phyloP scores from a whole-genome alignment of 1,140 invertebrate genomes.

The Harpegnathos saltator region DNA sequence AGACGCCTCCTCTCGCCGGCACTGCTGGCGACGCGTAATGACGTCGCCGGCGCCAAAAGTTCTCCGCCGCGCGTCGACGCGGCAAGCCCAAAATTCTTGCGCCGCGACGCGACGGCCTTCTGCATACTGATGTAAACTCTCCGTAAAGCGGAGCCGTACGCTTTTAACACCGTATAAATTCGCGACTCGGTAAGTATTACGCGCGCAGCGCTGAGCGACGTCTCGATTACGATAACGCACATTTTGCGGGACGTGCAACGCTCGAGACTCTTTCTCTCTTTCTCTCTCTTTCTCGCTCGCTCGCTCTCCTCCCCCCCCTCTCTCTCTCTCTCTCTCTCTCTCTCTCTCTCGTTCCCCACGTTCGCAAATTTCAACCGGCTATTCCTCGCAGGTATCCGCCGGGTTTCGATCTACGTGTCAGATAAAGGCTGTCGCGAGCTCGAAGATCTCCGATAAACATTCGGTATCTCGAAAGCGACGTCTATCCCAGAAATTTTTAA shows the following conservation, averaged over 20 bases:
- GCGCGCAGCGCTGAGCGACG: constrained; percentile 5
- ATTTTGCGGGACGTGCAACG: not conserved
- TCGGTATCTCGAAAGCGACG: not conserved
- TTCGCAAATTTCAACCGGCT: constrained; percentile 41
- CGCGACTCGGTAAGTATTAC: constrained; percentile 22
- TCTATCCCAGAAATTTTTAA: not conserved
- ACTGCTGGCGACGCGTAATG: not conserved
- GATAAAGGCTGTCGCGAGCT: constrained; percentile 11
- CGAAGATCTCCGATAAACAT: constrained; percentile 14
- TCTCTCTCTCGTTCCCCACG: no score
- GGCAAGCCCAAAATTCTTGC: constrained; percentile 60
- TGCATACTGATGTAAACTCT: constrained; percentile 67
- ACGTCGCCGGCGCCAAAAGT: not conserved
- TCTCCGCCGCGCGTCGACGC: not conserved
- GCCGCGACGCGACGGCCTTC: constrained; percentile 7
- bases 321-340: no score
- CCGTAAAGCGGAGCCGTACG: constrained; percentile 15
- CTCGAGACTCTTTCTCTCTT: not conserved
- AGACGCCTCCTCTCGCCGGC: not conserved
- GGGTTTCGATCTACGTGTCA: constrained; percentile 35
- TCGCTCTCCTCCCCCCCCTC: no score
- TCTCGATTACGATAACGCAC: constrained; percentile 38
- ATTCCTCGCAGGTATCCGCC: constrained; percentile 5
- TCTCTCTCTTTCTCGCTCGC: no score
- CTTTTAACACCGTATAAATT: constrained; percentile 48